Base-by-base conservation (phyloP, 2,888 invertebrate genomes). In the Drosophila incognita region DNA sequence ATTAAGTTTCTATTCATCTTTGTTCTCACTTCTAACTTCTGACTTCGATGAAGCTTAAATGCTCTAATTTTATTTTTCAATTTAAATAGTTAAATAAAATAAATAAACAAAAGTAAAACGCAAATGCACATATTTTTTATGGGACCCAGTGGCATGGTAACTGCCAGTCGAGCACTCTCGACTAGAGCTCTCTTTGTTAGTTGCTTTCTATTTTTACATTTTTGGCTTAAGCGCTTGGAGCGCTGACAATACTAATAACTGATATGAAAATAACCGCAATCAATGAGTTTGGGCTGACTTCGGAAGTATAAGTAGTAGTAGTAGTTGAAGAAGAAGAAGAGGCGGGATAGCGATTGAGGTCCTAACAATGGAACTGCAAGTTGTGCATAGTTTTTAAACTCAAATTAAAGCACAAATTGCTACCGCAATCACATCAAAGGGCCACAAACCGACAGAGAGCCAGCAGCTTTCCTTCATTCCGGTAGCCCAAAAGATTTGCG, bases 391-490 rank as follows among this genome's bases (percentile, higher is more conserved):
- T 87, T 87, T 85, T 87, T 89, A 88, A 89, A 83, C 87, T 85
- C 83, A 88, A 87, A 87, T 87, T 87, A 87, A 89, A 87, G 88
- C 87, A 87, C 87, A 87, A 89, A 87, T 87, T 87, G 87, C 87
- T 87, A 89, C 90, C 88, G 87, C 86, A 76, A 65, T 74, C 75
- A 87, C 88, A 74, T 87, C 87, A 87, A 87, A 87, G 86, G 81
- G 68, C 59, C 64, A 40, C 69, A 69, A 58, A 74, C 85, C 85
- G 86, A 83, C 76, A 56, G 58, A 51, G 18, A 29, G 13, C 5
- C 31, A n/a, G 48, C 27, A 46, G 46, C 7, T 46, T 49, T 66
- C 36, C 69, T 60, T 52, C 73, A 78, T 56, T 57, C 71, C 88
- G 71, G 87, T 88, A 84, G 89, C 83, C 86, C 74, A 74, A 89